Base-by-base conservation (phyloP, 2,797 vertebrate genomes). In the Poliocrania exsul region DNA sequence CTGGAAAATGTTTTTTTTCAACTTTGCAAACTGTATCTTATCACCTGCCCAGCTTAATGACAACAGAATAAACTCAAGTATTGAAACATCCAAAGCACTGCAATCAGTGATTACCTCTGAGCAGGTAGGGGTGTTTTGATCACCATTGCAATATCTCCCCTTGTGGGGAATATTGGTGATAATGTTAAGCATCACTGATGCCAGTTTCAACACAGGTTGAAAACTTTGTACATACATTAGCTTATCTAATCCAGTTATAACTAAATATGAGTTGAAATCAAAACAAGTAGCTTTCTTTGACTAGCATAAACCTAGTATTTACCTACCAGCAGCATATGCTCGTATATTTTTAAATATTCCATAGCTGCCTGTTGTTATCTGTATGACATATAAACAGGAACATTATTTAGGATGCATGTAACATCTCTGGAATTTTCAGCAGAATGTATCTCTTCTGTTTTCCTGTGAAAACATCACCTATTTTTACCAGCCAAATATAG, bases 401-500 rank as follows among this genome's bases (percentile, higher is more conserved):
- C 3, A 21, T 18, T 90, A 73, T 89, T 93, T 92, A 93, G 81
- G 74, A 92, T 83, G n/a, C 17, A 54, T 23, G 17, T 33, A 91
- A 13, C 38, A 88, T 81, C 93, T 64, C 54, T 88, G 79, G 82
- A 92, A 92, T 95, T 78, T 84, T 90, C 71, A 91, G 29, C 38
- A 83, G 70, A 81, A 70, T 71, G 8, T 31, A 23, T 85, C 60
- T 88, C 74, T 91, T 58, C 58, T 85, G 53, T 69, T 83, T 88
- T 92, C 83, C 58, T 83, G 42, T 50, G 86, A 86, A 95, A 89
- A 15, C 51, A 89, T 94, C 73, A 77, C 20, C 89, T 91, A 95
- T 97, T 93, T 94, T 93, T 95, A 83, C 92, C 67, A 72, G 80
- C 95, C 98, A 98, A 97, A 97, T 98, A 98, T 97, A 98, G 97